phyloP scores from a whole-genome alignment of 2,797 vertebrate species.

The Fistularia commersonii region DNA sequence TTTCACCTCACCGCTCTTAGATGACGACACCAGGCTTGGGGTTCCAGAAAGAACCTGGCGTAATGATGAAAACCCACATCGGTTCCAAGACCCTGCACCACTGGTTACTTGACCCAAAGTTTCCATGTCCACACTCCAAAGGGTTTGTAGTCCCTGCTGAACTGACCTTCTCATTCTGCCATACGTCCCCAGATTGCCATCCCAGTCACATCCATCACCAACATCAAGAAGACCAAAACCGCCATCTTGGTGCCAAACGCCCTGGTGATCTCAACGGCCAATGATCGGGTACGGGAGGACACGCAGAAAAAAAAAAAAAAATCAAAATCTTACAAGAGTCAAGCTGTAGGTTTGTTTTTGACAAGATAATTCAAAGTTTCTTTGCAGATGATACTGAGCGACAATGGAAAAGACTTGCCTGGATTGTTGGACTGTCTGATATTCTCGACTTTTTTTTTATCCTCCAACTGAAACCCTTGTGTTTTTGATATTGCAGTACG shows the following conservation, averaged over 20 bases:
- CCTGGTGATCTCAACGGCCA: constrained; percentile 83
- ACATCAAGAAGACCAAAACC: constrained; percentile 96
- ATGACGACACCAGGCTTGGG: too few relatives aligned
- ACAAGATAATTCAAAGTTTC: too few relatives aligned
- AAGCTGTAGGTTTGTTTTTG: too few relatives aligned
- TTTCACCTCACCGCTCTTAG: not conserved
- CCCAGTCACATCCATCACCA: constrained; percentile 82
- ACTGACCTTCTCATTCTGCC: not conserved
- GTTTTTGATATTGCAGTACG: constrained; percentile 79
- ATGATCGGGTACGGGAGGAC: constrained; percentile 80
- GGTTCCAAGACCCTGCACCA: too few relatives aligned
- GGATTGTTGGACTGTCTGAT: too few relatives aligned
- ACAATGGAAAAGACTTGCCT: too few relatives aligned
- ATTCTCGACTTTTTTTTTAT: too few relatives aligned
- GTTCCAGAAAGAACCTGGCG: too few relatives aligned
- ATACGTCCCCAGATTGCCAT: constrained; percentile 81
- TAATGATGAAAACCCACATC: too few relatives aligned
- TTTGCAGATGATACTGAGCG: too few relatives aligned
- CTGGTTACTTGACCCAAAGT: not conserved
- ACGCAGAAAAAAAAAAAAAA: too few relatives aligned
- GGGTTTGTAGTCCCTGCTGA: not conserved
- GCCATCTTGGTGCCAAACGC: constrained; percentile 95
- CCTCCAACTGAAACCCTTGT: not conserved
- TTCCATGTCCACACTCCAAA: not conserved
- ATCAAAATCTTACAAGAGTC: too few relatives aligned